Evolutionary conservation across 1,140 invertebrate genomes (phyloP), one percentile per base, ranked within the genome.

Genomic region (Portunus trituberculatus): DNA sequence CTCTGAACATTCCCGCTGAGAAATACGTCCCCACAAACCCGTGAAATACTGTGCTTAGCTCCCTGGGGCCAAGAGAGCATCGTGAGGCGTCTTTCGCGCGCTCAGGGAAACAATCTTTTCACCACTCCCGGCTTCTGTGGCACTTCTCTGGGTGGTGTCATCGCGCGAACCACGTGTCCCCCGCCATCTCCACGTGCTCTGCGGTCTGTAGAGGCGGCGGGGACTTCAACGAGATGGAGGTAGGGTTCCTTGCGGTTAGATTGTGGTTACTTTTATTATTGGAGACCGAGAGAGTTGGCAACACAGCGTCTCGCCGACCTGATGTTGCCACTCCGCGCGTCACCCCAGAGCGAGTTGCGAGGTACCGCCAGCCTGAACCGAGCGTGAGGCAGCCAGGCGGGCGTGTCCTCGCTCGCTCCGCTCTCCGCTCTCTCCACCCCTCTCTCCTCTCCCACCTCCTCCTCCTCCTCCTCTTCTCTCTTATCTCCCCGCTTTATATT

Each of bases 211-310:
- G 29, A 92, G 67, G 82, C 25, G 82, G 52, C 16, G 94, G 94
- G n/a, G 90, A 95, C 94, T 95, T 95, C 94, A 95, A 95, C 94
- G 8, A 48, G 52, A 31, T 16, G 31, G 48, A 84, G 91, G 94
- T 92, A 95, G 90, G 94, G 83, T 91, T 39, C 94, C 94, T 95
- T 95, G 94, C 94, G 94, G 94, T 95, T 95, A 95, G 94, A 95
- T 95, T 95, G 94, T 92, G 94, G 94, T 95, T 95, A 95, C 94
- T 95, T 95, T 95, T 95, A 95, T 95, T 95, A 95, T 95, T 92
- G 94, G 94, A 87, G 94, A 95, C 90, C 90, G 29, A 31, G 83
- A 87, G 83, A 46, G 94, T 84, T 95, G 94, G 94, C 94, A 95
- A 92, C 94, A 92, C 46, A 95, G 84, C 94, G 84, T 93, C 92